Percentiles rank a stretch among this genome's conserved stretches.
These are phyloP conservation scores for Agriopis aurantiaria DNA, from an alignment of 2,888 invertebrate species.

Conservation along the genomic window DNA sequence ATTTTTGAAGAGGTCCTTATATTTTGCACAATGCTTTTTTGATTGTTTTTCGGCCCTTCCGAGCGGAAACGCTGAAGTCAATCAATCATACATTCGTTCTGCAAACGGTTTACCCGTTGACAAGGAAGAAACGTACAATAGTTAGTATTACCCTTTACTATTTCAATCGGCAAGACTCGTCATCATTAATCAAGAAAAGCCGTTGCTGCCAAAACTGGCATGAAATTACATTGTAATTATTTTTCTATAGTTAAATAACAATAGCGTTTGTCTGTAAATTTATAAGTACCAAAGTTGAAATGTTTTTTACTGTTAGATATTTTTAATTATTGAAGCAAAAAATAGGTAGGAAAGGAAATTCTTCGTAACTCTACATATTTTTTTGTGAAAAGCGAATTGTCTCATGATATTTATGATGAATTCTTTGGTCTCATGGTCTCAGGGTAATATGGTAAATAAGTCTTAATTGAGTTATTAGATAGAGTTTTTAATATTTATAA, in stretches of 20 bases:
- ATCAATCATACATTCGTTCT: conserved; percentile 81
- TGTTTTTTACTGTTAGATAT: neutral
- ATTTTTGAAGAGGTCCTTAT: conserved; percentile 61
- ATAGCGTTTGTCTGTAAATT: neutral
- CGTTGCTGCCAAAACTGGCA: conserved; percentile 47
- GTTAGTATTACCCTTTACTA: conserved; percentile 58
- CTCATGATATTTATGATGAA: neutral
- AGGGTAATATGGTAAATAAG: neutral
- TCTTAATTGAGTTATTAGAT: neutral
- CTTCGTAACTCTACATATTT: neutral
- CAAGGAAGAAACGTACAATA: conserved; percentile 53
- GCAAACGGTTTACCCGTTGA: conserved; percentile 55
- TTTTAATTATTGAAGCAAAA: neutral
- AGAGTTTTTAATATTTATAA: neutral
- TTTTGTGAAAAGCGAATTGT: neutral
- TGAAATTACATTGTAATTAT: conserved; percentile 48
- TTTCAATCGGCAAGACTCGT: conserved; percentile 41
- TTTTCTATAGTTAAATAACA: neutral
- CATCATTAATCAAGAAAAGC: conserved; percentile 64
- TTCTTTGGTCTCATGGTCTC: neutral
- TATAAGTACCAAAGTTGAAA: neutral
- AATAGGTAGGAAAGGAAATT: neutral
- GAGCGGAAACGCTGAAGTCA: conserved; percentile 64
- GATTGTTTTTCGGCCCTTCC: conserved; percentile 77
- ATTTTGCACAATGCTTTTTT: conserved; percentile 71